Evolutionary conservation across 2,797 vertebrate genomes (phyloP), one percentile per base, ranked within the genome.

Genomic region (Vireo griseus): DNA sequence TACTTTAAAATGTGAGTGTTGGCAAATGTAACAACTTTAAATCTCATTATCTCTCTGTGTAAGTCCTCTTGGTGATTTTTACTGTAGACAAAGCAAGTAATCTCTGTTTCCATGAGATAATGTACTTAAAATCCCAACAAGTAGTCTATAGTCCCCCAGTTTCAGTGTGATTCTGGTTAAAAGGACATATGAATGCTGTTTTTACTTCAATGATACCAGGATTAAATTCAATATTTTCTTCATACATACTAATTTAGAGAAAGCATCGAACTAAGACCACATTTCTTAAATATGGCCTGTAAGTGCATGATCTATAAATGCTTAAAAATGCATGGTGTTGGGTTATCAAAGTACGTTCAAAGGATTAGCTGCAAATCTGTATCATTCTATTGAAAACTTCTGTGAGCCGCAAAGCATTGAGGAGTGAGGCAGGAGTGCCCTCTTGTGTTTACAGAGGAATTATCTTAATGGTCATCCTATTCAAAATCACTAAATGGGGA

Each of bases 361-460:
- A 3, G 10, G 24, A 74, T 18, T 33, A 65, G 33, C 37, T 47
- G 19, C 37, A 58, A 21, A 45, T 79, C n/a, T 26, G 11, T 12
- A 20, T 4, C 13, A 25, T 35, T 59, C 15, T 35, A 11, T 5
- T 31, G 51, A 25, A 28, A 74, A 20, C 6, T 31, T 52, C 19
- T 2, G 10, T 16, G 51, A 2, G 5, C 44, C 11, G 20, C 5
- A 28, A 63, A 20, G 35, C 42, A 33, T 10, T 63, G 76, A 82
- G 89, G 81, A 85, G 65, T 86, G 82, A 88, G 75, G 22, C 58
- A 25, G 92, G 94, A 97, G 94, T 94, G 97, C 97, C 97, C 97
- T 97, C 98, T 97, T 96, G 96, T 96, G 97, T 96, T 95, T 82
- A 61, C 58, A 80, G 55, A 76, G 39, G 24, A 91, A 75, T 10